Evolutionary conservation across 2,113 vertebrate species (phyloP).

Genomic region (Aspidoscelis tigris): DNA sequence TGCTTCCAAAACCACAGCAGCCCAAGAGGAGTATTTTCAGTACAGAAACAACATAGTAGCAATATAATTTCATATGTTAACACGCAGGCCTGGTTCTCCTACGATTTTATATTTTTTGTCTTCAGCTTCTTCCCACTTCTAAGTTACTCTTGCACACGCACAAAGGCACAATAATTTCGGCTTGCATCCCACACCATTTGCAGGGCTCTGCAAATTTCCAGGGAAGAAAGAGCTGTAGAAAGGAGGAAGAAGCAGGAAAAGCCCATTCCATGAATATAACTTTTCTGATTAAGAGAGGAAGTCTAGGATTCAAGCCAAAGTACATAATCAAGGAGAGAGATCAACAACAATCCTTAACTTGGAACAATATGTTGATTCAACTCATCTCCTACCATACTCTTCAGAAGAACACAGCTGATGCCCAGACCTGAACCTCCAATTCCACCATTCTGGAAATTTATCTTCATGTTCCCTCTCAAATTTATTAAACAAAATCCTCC

Average conservation of each 20-base stretch:
- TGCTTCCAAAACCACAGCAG: conserved; percentile 41
- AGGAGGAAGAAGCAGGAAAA: neutral
- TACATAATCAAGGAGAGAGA: conserved; percentile 48
- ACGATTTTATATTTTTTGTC: conserved; percentile 57
- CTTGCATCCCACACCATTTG: neutral
- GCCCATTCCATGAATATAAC: neutral
- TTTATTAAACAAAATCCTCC: neutral
- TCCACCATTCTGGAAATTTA: conserved; percentile 39
- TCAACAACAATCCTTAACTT: conserved; percentile 54
- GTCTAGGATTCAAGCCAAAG: conserved; percentile 43
- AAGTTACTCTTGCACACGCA: conserved; percentile 11
- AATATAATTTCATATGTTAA: conserved; percentile 63
- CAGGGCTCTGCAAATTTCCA: neutral
- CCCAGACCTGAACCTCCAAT: conserved; percentile 51
- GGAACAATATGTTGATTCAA: conserved; percentile 60
- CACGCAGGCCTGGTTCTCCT: conserved; percentile 60
- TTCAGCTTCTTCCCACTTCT: conserved; percentile 58
- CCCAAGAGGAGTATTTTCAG: conserved; percentile 51
- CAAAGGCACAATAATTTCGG: neutral
- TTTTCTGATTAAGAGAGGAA: conserved; percentile 3
- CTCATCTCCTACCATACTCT: conserved; percentile 62
- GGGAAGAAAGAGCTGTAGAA: neutral
- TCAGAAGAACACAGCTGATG: conserved; percentile 53
- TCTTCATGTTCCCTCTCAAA: neutral
- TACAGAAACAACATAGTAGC: conserved; percentile 39